Percentiles rank a stretch among this genome's conserved stretches.
Evolutionary conservation across 2,797 vertebrate genomes (phyloP).

Genomic region (Rousettus madagascariensis): DNA sequence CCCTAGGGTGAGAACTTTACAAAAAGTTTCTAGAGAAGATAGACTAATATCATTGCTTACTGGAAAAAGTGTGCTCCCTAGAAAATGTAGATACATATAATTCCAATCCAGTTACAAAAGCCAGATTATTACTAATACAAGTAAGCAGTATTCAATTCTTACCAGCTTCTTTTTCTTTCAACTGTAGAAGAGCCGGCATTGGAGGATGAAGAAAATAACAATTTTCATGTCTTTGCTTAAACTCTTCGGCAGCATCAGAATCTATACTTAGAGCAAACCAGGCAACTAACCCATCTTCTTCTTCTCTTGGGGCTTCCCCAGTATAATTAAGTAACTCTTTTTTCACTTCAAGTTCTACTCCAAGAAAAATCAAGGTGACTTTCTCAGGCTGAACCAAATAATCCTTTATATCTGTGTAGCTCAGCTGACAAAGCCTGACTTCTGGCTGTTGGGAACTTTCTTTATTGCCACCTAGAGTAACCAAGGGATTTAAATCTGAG

Average conservation of each 20-base stretch:
- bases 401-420: slow-evolving; percentile 84
- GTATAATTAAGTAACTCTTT: background rate
- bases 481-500: slow-evolving; percentile 90
- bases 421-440: slow-evolving; percentile 88
- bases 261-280: slow-evolving; percentile 93
- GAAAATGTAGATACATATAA: background rate
- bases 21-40: slow-evolving; percentile 16
- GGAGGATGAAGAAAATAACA: slow-evolving; percentile 89
- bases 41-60: background rate
- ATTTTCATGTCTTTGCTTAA: slow-evolving; percentile 84
- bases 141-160: slow-evolving; percentile 73
- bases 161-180: slow-evolving; percentile 94
- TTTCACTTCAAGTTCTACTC: slow-evolving; percentile 87
- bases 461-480: slow-evolving; percentile 76
- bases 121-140: background rate
- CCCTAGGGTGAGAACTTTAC: background rate
- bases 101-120: background rate
- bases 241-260: slow-evolving; percentile 83
- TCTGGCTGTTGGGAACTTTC: slow-evolving; percentile 78
- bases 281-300: slow-evolving; percentile 86
- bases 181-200: slow-evolving; percentile 89
- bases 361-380: slow-evolving; percentile 90
- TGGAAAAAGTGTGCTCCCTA: background rate
- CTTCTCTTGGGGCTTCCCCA: slow-evolving; percentile 52
- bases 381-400: slow-evolving; percentile 83